Base-by-base conservation (phyloP, 2,113 vertebrate genomes). In the Danio rerio region DNA sequence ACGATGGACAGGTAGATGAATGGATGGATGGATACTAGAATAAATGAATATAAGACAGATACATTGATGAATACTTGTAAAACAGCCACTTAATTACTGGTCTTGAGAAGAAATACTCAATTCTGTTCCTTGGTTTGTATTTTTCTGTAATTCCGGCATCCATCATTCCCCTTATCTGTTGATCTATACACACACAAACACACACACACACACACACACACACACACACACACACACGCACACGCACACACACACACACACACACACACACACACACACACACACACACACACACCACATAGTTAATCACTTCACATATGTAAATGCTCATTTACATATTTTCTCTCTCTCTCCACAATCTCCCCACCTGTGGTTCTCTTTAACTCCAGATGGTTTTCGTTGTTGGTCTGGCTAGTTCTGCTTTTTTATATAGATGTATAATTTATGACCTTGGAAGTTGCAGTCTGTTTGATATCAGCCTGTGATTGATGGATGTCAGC, bases 401-500 rank as follows among this genome's bases (percentile, higher is more conserved):
- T 72, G 10, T 59, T 45, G 31, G 52, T 1, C 52, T 18, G 31
- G 5, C 16, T 75, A 16, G 7, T 5, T n/a, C n/a, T n/a, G 13
- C 18, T 59, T 58, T 58, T 55, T 43, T n/a, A 4, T 49, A 62
- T 21, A 13, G 56, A 77, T 77, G 74, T 77, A 49, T 62, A 31
- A 77, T 77, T 77, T 47, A 62, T 62, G 74, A 62, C 74, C 56
- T 62, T 77, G 74, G 56, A 15, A 3, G 18, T 62, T 55, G 15
- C 43, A 21, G 43, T 61, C 58, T 77, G 74, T 62, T 62, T 77
- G 58, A 63, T 77, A 49, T 63, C 58, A 50, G 1, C 18, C 45
- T 77, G 43, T 77, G 74, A 77, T 77, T 77, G 74, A 77, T 63
- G 43, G 74, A 21, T 77, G 74, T 31, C 58, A 49, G 42, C 21